phyloP scores from a whole-genome alignment of 2,113 vertebrate genomes.

The Tor tambroides region DNA sequence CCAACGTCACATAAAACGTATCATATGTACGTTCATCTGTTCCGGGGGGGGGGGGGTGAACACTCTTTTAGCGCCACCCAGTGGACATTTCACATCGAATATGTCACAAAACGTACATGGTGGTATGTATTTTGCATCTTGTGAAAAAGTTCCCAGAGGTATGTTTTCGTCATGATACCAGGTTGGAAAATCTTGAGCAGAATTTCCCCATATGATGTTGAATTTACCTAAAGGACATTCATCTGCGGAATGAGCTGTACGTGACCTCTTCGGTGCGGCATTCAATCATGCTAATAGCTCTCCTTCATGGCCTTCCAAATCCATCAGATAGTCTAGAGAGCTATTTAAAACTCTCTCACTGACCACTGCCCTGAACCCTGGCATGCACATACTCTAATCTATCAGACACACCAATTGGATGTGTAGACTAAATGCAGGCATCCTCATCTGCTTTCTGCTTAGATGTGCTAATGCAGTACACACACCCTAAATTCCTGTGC shows the following conservation, averaged over 20 bases:
- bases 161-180: too few relatives aligned
- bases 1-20: too few relatives aligned
- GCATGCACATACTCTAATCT: conserved; percentile 33
- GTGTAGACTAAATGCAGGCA: conserved; percentile 6
- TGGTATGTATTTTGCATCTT: too few relatives aligned
- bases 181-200: too few relatives aligned
- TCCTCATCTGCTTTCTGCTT: conserved; percentile 17
- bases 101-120: too few relatives aligned
- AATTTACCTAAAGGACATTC: conserved; percentile 4
- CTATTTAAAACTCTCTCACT: conserved; percentile 67
- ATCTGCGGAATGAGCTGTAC: not conserved
- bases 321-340: conserved; percentile 52
- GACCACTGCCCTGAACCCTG: conserved; percentile 56
- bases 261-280: conserved; percentile 21
- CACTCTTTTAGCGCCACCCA: too few relatives aligned
- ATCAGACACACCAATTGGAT: conserved; percentile 15
- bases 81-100: too few relatives aligned
- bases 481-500: conserved; percentile 7
- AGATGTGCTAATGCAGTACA: conserved; percentile 38
- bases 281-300: conserved; percentile 49
- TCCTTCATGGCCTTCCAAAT: conserved; percentile 20
- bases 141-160: too few relatives aligned
- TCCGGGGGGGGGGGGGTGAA: too few relatives aligned
- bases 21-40: too few relatives aligned
- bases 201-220: not conserved